Conservation (phyloP, 2,113 vertebrate genomes). For the Rafetus swinhoei region DNA sequence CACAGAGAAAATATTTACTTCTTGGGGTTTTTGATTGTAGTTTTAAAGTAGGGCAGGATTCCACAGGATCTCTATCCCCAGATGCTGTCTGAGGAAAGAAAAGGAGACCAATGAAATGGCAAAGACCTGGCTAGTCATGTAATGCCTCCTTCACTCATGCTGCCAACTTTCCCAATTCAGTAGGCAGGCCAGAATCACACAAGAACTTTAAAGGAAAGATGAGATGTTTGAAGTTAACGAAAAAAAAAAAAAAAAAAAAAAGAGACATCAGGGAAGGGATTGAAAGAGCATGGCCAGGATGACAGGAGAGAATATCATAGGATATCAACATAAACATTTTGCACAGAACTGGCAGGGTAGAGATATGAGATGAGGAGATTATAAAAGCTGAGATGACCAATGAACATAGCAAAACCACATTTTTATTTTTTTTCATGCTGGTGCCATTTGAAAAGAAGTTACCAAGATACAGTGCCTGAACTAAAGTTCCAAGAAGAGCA, state of each 20-base stretch:
- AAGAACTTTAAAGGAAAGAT: background rate
- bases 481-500: slow-evolving; percentile 27
- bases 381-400: background rate
- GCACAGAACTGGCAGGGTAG: background rate
- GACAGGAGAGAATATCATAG: background rate
- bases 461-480: background rate
- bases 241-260: background rate
- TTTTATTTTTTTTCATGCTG: background rate
- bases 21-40: background rate
- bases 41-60: background rate
- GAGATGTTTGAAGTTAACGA: background rate
- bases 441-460: slow-evolving; percentile 4
- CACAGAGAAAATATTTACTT: background rate
- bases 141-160: background rate
- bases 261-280: background rate
- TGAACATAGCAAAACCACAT: background rate
- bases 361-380: no score
- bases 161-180: background rate
- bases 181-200: background rate
- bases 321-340: background rate
- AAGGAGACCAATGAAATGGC: background rate
- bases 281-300: background rate
- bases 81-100: background rate
- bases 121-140: background rate
- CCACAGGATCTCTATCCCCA: background rate